A percentile compares a stretch with the other conserved stretches of the same genome.
Evolutionary conservation across 2,113 vertebrate species (phyloP).

Genomic region (Daboia siamensis): DNA sequence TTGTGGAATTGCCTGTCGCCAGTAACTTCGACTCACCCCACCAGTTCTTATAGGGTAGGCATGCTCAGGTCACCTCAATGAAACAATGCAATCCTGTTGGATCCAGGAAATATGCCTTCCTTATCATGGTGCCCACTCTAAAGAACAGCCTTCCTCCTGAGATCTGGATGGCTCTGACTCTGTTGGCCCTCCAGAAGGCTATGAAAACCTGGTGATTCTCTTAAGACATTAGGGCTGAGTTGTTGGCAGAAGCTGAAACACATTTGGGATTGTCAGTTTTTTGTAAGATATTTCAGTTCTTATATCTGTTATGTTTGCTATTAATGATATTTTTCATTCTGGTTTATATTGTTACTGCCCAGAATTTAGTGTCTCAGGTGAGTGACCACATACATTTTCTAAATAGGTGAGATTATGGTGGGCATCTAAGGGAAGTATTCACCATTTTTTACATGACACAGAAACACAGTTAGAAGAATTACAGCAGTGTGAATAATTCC

Average conservation of each 20-base stretch:
- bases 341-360: background rate
- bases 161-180: background rate
- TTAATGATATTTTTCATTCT: background rate
- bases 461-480: background rate
- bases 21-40: background rate
- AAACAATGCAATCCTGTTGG: background rate
- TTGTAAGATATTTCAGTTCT: background rate
- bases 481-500: background rate
- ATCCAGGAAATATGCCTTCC: background rate
- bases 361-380: background rate
- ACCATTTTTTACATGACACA: background rate
- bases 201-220: background rate
- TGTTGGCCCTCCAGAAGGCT: background rate
- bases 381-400: background rate
- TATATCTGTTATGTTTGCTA: background rate
- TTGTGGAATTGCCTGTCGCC: background rate
- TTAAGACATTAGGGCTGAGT: background rate
- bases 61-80: background rate
- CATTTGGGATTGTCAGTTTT: background rate
- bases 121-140: background rate
- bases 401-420: background rate
- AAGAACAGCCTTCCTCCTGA: background rate
- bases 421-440: background rate
- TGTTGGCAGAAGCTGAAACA: background rate
- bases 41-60: background rate